A percentile compares a stretch with the other conserved stretches of the same genome.
Evolutionary conservation across 2,113 vertebrate genomes (phyloP).

Genomic region (Erythrocercus mccallii): DNA sequence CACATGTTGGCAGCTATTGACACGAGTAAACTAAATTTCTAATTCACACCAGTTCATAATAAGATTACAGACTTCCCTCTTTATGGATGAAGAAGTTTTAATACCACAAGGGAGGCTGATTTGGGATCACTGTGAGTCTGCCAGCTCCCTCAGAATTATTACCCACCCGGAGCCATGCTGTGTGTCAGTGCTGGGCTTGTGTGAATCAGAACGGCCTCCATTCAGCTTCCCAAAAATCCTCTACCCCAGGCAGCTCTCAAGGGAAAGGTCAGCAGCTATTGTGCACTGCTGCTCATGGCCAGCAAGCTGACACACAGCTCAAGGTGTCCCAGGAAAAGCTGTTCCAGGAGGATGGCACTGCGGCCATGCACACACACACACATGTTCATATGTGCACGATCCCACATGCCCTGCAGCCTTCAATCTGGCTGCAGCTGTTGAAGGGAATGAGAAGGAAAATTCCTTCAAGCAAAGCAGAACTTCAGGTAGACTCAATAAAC

Average conservation of each 20-base stretch:
- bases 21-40: background rate
- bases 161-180: fast-evolving
- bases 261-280: background rate
- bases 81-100: background rate
- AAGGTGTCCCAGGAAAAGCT: background rate
- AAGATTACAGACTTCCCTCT: background rate
- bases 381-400: fast-evolving
- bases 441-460: background rate
- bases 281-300: fast-evolving
- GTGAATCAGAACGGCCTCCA: background rate
- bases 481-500: background rate
- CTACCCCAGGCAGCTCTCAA: background rate
- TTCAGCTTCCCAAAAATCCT: background rate
- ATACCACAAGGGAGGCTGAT: background rate
- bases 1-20: background rate
- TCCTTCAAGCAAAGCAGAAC: background rate
- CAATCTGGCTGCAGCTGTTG: background rate
- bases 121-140: background rate
- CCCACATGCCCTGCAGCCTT: background rate
- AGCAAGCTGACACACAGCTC: background rate
- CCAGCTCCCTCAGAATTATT: background rate
- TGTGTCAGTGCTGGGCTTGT: background rate
- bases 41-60: background rate
- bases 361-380: fast-evolving
- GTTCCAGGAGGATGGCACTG: background rate